phyloP scores from a whole-genome alignment of 2,797 vertebrate genomes.

The Oryzias dopingdopingensis region DNA sequence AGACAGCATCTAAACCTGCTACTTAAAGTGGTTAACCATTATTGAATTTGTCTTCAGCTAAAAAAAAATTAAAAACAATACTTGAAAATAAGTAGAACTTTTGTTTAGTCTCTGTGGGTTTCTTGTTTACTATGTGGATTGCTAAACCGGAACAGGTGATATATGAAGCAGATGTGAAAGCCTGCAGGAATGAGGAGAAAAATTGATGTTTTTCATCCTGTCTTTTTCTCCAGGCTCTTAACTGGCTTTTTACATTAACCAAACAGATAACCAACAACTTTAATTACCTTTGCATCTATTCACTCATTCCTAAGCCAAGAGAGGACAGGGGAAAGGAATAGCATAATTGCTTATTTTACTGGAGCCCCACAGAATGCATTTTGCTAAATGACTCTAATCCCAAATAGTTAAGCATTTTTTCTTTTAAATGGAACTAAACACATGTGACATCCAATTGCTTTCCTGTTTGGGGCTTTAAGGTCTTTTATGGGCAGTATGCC shows the following conservation, averaged over 20 bases:
- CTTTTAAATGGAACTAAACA: conserved; percentile 83
- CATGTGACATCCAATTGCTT: conserved; percentile 86
- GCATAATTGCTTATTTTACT: conserved; percentile 87
- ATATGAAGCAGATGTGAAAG: conserved; percentile 59
- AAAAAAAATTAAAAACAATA: too few species aligned
- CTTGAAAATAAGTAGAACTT: too few species aligned
- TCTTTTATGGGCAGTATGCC: conserved; percentile 84
- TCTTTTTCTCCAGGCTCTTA: conserved; percentile 63
- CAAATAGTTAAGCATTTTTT: conserved; percentile 86
- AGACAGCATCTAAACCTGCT: too few species aligned
- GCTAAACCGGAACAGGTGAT: conserved; percentile 54
- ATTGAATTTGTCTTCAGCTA: too few species aligned
- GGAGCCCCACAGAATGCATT: conserved; percentile 81
- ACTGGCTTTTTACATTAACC: conserved; percentile 74
- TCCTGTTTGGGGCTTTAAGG: conserved; percentile 84
- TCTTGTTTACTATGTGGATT: conserved; percentile 52
- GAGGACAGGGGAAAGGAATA: conserved; percentile 65
- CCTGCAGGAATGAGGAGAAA: conserved; percentile 63
- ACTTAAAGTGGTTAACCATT: too few species aligned
- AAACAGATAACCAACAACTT: conserved; percentile 83
- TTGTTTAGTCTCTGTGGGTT: conserved; percentile 44
- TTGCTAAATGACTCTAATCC: conserved; percentile 87
- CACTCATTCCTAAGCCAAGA: conserved; percentile 76
- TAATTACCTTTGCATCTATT: conserved; percentile 83
- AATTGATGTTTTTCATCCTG: conserved; percentile 69